Conservation (phyloP, 1,140 invertebrate species). For the Leguminivora glycinivorella region DNA sequence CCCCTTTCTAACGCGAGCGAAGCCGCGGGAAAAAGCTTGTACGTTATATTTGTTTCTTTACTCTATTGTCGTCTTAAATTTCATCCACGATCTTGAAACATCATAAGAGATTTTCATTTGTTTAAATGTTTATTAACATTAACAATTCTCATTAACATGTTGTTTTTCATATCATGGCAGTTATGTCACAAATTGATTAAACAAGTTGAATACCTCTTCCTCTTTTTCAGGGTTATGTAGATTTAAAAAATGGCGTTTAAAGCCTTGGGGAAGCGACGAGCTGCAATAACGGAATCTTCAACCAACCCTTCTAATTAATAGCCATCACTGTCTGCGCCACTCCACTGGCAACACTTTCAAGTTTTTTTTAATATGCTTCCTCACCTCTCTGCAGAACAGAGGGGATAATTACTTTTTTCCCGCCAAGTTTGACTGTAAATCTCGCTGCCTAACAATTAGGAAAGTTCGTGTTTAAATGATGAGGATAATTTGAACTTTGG, state of each 20-base stretch:
- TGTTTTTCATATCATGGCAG: no score
- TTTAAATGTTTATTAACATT: no score
- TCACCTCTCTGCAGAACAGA: constrained; percentile 75
- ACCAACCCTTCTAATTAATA: constrained; percentile 77
- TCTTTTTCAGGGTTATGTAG: no score
- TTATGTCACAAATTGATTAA: no score
- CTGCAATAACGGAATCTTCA: constrained; percentile 72
- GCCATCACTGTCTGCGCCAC: constrained; percentile 75
- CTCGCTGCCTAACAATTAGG: constrained; percentile 65
- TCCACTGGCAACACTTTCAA: constrained; percentile 73
- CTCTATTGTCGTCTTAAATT: no score
- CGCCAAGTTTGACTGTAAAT: constrained; percentile 62
- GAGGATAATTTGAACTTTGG: constrained; percentile 8
- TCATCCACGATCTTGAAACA: no score
- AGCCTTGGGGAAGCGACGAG: constrained; percentile 40
- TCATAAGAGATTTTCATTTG: no score
- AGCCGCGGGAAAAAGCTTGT: no score
- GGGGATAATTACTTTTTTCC: constrained; percentile 75
- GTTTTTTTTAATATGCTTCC: constrained; percentile 77
- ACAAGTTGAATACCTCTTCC: no score
- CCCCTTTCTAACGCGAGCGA: no score
- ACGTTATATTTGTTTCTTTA: no score
- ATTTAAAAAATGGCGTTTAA: constrained; percentile 1
- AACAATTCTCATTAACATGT: no score
- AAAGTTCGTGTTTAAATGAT: constrained; percentile 55